phyloP scores from a whole-genome alignment of 2,888 invertebrate genomes.

The Pristionchus mayeri region DNA sequence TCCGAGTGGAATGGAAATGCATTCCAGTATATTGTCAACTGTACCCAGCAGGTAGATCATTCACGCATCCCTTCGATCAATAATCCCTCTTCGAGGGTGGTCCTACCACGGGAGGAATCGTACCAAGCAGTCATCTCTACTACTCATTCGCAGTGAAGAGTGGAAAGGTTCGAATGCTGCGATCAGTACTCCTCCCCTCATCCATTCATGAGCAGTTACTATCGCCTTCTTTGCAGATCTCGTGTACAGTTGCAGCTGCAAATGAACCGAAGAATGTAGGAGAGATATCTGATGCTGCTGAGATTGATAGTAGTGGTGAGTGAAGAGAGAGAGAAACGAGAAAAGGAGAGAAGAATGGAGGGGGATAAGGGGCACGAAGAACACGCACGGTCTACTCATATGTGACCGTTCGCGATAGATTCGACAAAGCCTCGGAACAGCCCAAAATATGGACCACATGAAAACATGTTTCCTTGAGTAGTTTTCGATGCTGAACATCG shows the following conservation, averaged over 20 bases:
- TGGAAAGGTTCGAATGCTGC: slow-evolving; percentile 69
- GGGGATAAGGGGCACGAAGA: no score
- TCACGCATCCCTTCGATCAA: not conserved
- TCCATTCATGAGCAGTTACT: not conserved
- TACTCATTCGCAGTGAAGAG: slow-evolving; percentile 73
- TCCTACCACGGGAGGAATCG: slow-evolving; percentile 57
- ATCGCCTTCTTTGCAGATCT: slow-evolving; percentile 12
- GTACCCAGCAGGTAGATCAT: slow-evolving; percentile 55
- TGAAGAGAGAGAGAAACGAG: not conserved
- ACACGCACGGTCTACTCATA: no score
- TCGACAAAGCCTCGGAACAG: no score
- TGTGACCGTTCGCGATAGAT: no score
- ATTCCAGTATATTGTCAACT: slow-evolving; percentile 72
- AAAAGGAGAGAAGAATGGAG: no score
- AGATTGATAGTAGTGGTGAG: slow-evolving; percentile 73
- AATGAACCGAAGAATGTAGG: slow-evolving; percentile 74
- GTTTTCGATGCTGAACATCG: no score
- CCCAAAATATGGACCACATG: no score
- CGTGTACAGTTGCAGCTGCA: slow-evolving; percentile 72
- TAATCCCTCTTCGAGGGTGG: slow-evolving; percentile 49
- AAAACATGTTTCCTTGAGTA: no score
- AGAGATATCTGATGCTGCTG: slow-evolving; percentile 62
- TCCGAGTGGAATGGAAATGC: slow-evolving; percentile 73
- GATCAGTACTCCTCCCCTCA: no score
- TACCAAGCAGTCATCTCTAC: slow-evolving; percentile 66